Base-by-base conservation (phyloP, 2,797 vertebrate species). In the Xerus rutilus region DNA sequence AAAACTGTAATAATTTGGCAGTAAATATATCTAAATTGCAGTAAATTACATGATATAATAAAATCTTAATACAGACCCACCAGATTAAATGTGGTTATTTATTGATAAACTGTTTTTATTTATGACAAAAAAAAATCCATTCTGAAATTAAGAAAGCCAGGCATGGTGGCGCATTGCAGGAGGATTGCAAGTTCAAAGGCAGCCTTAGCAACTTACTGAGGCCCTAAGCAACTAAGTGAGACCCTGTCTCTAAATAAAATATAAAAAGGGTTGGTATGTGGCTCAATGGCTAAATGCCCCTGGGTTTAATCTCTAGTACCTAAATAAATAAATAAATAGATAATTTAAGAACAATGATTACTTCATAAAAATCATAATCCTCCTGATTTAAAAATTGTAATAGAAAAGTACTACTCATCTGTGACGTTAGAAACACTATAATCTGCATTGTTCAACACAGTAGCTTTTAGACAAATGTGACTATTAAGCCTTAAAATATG, bases 311-410 rank as follows among this genome's bases (percentile, higher is more conserved):
- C 54, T 1, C 52, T 5, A 57, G 18, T 57, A 57, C 17, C 54
- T 20, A 54, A 20, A 54, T 54, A 49, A 13, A 49, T 49, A 11
- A 65, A 67, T 18, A 62, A 95, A 95, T 35, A 93, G 89, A 93
- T 93, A 87, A 92, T 54, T 43, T 96, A 92, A 89, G 9, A 86
- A 84, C 59, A 93, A 64, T 67, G 47, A 92, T 67, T 82, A 81
- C 14, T 83, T 74, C 18, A 92, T 76, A 52, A 79, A 90, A 95
- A 91, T 69, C n/a, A 85, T 77, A 77, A 91, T 73, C 23, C 3
- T 62, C 67, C 25, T 73, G 82, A 70, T 45, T 65, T 45, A 57
- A 96, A 88, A 69, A 86, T 74, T 79, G 18, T 28, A 87, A 62
- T 65, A 89, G 35, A 95, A 93, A 10, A 92, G 11, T 52, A 35